phyloP scores from a whole-genome alignment of 2,888 invertebrate species.

The Melipona beecheii region DNA sequence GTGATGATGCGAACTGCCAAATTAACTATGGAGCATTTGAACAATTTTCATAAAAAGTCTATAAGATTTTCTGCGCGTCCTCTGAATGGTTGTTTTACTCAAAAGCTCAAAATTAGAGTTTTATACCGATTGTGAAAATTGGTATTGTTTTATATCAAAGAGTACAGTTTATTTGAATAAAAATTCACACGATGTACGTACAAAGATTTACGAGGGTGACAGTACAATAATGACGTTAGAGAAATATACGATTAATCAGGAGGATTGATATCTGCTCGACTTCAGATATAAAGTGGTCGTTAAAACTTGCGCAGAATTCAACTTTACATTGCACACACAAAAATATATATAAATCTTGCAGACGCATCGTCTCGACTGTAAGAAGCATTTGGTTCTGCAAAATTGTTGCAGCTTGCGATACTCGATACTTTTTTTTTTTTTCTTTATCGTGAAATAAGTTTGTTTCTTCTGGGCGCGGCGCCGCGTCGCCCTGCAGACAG shows the following conservation, averaged over 20 bases:
- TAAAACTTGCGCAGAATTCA: background rate
- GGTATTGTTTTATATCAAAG: too few species aligned
- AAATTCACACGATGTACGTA: too few species aligned
- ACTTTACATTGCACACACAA: background rate
- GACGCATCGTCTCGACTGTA: background rate
- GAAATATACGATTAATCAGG: too few species aligned
- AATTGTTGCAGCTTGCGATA: background rate
- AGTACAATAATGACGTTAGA: too few species aligned
- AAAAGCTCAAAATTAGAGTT: background rate
- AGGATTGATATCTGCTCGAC: too few species aligned
- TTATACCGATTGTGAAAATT: too few species aligned
- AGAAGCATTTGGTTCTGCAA: background rate
- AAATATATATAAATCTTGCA: background rate
- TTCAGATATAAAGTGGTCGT: too few species aligned
- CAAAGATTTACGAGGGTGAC: too few species aligned
- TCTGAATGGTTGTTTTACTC: background rate
- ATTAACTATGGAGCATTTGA: background rate
- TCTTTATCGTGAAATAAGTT: constrained; percentile 1
- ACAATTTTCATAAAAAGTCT: background rate
- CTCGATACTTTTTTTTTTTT: background rate
- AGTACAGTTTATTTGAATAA: too few species aligned
- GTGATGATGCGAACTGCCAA: background rate
- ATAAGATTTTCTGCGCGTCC: background rate
- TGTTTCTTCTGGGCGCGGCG: background rate
- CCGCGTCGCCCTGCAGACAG: constrained; percentile 31